Base-by-base conservation (phyloP, 1,140 invertebrate genomes). In the Harlomillsia oculata region DNA sequence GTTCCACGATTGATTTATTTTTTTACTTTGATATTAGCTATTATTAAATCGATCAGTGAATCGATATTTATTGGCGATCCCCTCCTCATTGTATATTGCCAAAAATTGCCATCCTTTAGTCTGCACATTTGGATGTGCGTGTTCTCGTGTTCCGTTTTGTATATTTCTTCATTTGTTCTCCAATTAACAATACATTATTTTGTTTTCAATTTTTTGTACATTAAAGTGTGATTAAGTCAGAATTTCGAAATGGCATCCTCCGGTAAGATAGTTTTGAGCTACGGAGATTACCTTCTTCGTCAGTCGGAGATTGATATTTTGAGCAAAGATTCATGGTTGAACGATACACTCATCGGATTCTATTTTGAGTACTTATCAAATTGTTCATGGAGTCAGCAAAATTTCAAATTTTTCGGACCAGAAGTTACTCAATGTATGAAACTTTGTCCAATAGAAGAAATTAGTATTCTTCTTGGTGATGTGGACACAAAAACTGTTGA, bases 271-370 rank as follows among this genome's bases (percentile, higher is more conserved):
- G 39, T 60, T 5, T 30, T 60, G n/a, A 52, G 34, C 18, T 60
- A 52, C 34, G 59, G 59, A n/a, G 59, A 60, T 36, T 56, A 55
- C 20, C 25, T 60, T 2, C 26, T 60, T 8, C 43, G 59, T 3
- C 2, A 44, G 18, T 51, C 45, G 23, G 59, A 60, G 30, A 21
- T 51, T 39, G 48, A 52, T 13, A 60, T 60, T 30, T 37, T 60
- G 1, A 32, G 40, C 14, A 37, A 25, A 16, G 52, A 51, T 20
- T 3, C 14, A 3, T 60, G 59, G 59, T 37, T 60, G n/a, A 60
- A 60, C 20, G 59, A 60, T 28, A 51, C 53, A 2, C 23, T 60
- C 4, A 56, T 60, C 18, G 48, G 59, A 23, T 60, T 60, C 28
- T 56, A 56, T 28, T 52, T 60, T 29, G 59, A 60, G 23, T 60